phyloP scores from a whole-genome alignment of 2,113 vertebrate genomes.

The Strix aluco region DNA sequence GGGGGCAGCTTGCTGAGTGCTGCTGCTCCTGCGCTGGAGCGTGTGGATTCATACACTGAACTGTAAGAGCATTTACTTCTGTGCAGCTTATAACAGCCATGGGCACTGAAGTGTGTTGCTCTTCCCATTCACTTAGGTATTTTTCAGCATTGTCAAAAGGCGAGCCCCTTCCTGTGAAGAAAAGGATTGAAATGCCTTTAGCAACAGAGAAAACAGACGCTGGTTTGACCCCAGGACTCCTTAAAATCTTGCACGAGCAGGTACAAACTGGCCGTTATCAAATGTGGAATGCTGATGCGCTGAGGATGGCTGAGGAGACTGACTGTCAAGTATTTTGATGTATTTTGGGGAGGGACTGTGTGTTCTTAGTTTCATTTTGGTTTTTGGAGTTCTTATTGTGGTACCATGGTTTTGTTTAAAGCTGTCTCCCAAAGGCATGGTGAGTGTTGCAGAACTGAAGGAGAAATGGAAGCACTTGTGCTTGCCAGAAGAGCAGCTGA shows the following conservation, averaged over 20 bases:
- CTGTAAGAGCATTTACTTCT: neutral
- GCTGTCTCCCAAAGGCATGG: constrained; percentile 62
- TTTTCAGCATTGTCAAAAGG: constrained; percentile 86
- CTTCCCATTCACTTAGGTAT: constrained; percentile 75
- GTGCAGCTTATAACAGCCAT: neutral
- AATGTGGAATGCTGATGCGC: neutral
- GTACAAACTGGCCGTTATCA: constrained; percentile 52
- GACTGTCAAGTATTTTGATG: neutral
- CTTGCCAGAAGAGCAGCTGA: constrained; percentile 80
- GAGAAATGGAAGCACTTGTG: constrained; percentile 82
- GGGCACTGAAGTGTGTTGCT: neutral
- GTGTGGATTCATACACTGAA: neutral
- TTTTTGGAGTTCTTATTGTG: neutral
- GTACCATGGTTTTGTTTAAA: neutral
- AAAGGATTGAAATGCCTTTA: constrained; percentile 80
- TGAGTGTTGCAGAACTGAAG: constrained; percentile 72
- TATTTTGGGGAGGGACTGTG: neutral
- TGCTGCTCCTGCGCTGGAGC: fast-evolving
- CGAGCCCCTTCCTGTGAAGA: constrained; percentile 85
- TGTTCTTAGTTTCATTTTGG: neutral
- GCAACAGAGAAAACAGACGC: constrained; percentile 75
- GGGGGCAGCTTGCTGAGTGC: fast-evolving
- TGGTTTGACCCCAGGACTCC: constrained; percentile 85
- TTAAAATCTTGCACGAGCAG: constrained; percentile 89
- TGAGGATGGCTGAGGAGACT: neutral